Conservation (phyloP, 2,888 invertebrate genomes). For the Platycnemis pennipes region DNA sequence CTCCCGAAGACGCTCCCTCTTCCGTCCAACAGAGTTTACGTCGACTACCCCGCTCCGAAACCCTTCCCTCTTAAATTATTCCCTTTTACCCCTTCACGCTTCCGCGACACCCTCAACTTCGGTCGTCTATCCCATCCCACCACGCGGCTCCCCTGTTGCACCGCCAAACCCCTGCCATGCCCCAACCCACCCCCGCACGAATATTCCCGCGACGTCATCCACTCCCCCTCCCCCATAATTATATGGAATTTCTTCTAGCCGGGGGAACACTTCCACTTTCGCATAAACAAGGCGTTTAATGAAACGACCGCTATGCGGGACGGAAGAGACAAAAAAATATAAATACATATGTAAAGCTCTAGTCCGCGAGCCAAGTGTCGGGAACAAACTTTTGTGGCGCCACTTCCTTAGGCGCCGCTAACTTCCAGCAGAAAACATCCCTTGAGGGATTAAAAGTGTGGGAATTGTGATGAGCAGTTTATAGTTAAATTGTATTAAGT, state of each 20-base stretch:
- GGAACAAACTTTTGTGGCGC: conserved; percentile 42
- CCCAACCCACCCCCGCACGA: neutral
- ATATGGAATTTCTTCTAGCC: conserved; percentile 54
- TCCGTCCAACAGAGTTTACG: neutral
- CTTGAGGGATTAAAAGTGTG: too few relatives aligned
- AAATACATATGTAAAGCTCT: neutral
- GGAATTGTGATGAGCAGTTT: too few relatives aligned
- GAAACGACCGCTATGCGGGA: conserved; percentile 44
- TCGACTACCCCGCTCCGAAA: conserved; percentile 20
- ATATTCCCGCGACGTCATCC: neutral
- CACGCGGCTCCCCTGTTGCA: conserved; percentile 44
- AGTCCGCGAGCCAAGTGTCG: neutral
- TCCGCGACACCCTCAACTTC: conserved; percentile 34
- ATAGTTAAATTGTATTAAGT: too few relatives aligned
- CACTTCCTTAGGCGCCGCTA: too few relatives aligned
- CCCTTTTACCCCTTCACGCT: conserved; percentile 44
- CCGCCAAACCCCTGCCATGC: neutral
- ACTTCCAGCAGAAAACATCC: too few relatives aligned
- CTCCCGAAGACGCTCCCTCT: neutral
- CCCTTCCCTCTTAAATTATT: conserved; percentile 56
- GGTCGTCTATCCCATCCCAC: conserved; percentile 16
- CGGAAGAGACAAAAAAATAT: neutral
- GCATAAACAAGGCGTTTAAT: conserved; percentile 51
- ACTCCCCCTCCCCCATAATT: conserved; percentile 1
- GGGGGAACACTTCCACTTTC: conserved; percentile 3